Evolutionary conservation across 2,888 invertebrate genomes (phyloP), one percentile per base, ranked within the genome.

Genomic region (Oscheius sp.): DNA sequence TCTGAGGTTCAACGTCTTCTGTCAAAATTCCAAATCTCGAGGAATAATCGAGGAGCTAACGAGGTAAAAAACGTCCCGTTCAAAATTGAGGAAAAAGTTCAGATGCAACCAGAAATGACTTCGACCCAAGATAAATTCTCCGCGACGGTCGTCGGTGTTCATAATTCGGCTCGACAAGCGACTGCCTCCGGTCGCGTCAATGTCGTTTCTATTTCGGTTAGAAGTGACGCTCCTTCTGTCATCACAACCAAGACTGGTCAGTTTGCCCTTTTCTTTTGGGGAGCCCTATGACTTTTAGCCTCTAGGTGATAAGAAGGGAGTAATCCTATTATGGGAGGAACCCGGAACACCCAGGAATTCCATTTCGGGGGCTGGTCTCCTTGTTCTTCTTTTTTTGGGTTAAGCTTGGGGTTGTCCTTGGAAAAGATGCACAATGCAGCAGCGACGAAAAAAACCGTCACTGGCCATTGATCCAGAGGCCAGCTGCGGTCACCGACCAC

Each of bases 151-250:
- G 72, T 72, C 21, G 64, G 64, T 7, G 63, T 72, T 9, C 72
- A 63, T 25, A 52, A 52, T 27, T 52, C 69, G 41, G 25, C 55
- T 23, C 55, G 56, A 18, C 56, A 43, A 59, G 49, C 59, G 59
- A 49, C 70, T 23, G 69, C 55, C 45, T 27, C 56, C 45, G 35
- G 35, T 53, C 70, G 70, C 49, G 29, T 53, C 7, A 70, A 70
- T 46, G 70, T 70, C 35, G 70, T 70, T 61, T 70, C 70, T 46
- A 70, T 70, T n/a, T 70, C 70, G 70, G 70, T 59, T 49, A 58
- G 70, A 49, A 59, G 49, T 43, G 70, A 70, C 49, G 58, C 70
- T 13, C 70, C 70, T 5, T 52, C 59, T 16, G 58, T 70, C 56
- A 56, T 56, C 56, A n/a, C 46, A 45, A 53, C 21, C 41, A 55